Base-by-base conservation (phyloP, 1,140 invertebrate species). In the Lucilia cuprina region DNA sequence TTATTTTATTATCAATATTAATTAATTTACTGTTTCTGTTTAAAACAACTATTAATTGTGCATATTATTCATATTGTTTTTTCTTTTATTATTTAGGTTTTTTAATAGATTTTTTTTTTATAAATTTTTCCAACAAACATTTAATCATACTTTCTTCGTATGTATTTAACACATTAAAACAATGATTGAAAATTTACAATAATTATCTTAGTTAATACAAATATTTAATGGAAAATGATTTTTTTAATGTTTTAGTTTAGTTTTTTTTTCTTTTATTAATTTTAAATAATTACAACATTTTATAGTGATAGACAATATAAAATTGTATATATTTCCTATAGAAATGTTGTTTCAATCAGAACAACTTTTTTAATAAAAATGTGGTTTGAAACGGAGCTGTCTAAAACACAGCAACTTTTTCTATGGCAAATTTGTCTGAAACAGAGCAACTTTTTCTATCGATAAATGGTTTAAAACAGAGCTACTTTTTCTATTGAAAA, bases 11-110 rank as follows among this genome's bases (percentile, higher is more conserved):
- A 41, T 41, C 41, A 49, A 49, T 80, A 47, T 21, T 49, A 30
- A 21, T 80, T 49, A 19, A 50, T 19, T 80, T 41, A 30, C n/a
- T 21, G 8, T 70, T 85, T 82, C 86, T 89, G 86, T 87, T 89
- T 89, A 89, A 89, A 89, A 89, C 88, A 89, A 86, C 88, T 87
- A 89, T 87, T 88, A 87, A 89, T 80, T 85, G 86, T 87, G 85
- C 89, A 89, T 87, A 87, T 86, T 83, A 65, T 60, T 55, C 5
- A 82, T 41, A 35, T 83, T 83, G 25, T 21, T 41, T 41, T 70
- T 19, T 70, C 65, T 19, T 70, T 21, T 70, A 70, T 21, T 21
- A 9, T 70, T 70, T 21, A 19, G 2, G 2, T 70, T 21, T 21
- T 70, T 60, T 12, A n/a, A 41, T 41, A 41, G 5, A 60, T 5